Evolutionary conservation across 2,888 invertebrate species (phyloP), one percentile per base, ranked within the genome.

Genomic region (Ichneumoninae sp.): DNA sequence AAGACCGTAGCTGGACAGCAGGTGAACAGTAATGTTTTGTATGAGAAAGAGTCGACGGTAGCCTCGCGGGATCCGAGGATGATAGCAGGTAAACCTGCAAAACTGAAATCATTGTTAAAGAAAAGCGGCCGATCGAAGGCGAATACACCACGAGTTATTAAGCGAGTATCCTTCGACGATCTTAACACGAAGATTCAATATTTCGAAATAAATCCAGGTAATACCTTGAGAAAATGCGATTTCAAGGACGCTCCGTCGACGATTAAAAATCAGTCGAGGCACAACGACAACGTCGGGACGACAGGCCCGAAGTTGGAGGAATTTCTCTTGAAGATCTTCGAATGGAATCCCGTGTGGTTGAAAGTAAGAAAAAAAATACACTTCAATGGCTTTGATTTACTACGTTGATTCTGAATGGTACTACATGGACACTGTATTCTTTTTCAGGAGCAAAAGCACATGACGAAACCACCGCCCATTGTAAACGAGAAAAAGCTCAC

Each of bases 271-370:
- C 50, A 83, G 3, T 22, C 72, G 0, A 33, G 26, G 10, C 26
- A n/a, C 13, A 40, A 7, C 13, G 16, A 16, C 70, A 36, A 87
- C 13, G 94, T 95, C 10, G 60, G 7, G 26, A 8, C 60, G 0
- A 68, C 78, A 6, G 84, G 83, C 44, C 88, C 89, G 16, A 90
- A 86, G 70, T 69, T 90, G 7, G 91, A 93, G 85, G 93, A 95
- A 62, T 95, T 95, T 13, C 91, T 96, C 36, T 93, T 94, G 85
- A 94, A 94, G 85, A 95, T 97, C 85, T 94, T 96, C 5, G 88
- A 78, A 1, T 97, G 97, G 97, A 95, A 95, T 89, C 95, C 96
- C 8, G 94, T 94, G 36, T 97, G 96, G 97, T 90, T 97, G 2
- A 92, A 95, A 83, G 92, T 92, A 86, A 86, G 83, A 26, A 30